Conservation (phyloP, 2,113 vertebrate genomes). For the Cyrtonyx montezumae region DNA sequence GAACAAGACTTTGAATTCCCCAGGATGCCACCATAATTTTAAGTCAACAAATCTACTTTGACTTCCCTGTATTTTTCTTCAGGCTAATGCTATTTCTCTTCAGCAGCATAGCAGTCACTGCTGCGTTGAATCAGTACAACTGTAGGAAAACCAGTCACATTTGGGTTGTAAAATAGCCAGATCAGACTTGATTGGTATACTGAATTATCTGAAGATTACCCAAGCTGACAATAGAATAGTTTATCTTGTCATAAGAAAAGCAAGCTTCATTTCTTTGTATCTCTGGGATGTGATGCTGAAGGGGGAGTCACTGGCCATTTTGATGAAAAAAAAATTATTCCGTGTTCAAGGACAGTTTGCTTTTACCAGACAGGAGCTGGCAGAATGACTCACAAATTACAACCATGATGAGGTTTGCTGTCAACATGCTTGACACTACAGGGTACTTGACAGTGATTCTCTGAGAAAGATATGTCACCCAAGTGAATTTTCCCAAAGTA, state of each 20-base stretch:
- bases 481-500: not conserved
- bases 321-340: not conserved
- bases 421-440: conserved; percentile 36
- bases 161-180: not conserved
- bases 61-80: conserved; percentile 1
- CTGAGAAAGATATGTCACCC: conserved; percentile 28
- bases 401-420: not conserved
- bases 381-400: conserved; percentile 45
- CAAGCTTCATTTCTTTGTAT: not conserved
- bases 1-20: not conserved
- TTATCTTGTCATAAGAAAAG: not conserved
- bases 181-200: not conserved
- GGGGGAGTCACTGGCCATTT: not conserved
- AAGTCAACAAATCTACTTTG: not conserved
- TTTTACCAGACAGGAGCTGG: conserved; percentile 13
- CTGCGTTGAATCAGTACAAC: not conserved
- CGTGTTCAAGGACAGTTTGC: conserved; percentile 30
- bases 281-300: not conserved
- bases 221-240: not conserved
- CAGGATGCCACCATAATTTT: not conserved
- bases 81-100: not conserved
- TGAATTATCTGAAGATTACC: not conserved
- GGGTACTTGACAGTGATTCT: conserved; percentile 35
- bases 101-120: not conserved
- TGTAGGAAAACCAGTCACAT: not conserved